Conservation (phyloP, 1,140 invertebrate genomes). For the Anadara kagoshimensis region DNA sequence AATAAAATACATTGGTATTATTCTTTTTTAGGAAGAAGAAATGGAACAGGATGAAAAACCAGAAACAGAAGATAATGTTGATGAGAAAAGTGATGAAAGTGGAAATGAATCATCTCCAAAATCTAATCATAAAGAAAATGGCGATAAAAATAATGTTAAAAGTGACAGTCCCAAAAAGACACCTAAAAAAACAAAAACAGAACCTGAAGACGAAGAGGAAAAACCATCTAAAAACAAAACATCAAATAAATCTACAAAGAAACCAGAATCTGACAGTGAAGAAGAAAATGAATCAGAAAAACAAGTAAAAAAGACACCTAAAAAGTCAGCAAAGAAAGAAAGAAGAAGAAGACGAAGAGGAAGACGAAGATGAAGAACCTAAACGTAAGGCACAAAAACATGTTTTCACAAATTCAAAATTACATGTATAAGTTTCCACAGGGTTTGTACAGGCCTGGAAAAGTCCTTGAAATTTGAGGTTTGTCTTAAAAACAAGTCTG, state of each 20-base stretch:
- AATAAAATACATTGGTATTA: slow-evolving; percentile 1
- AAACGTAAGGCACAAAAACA: slow-evolving; percentile 16
- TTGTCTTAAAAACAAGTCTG: too few relatives aligned
- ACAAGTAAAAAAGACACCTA: slow-evolving; percentile 5
- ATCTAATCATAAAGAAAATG: slow-evolving; percentile 22
- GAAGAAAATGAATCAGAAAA: background rate
- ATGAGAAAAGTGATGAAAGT: slow-evolving; percentile 23
- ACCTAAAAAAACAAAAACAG: slow-evolving; percentile 6
- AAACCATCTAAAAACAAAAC: background rate
- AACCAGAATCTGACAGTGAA: slow-evolving; percentile 21
- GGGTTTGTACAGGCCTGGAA: too few relatives aligned
- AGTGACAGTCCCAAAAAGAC: slow-evolving; percentile 19
- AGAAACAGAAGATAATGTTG: slow-evolving; percentile 3
- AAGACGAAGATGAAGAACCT: slow-evolving; percentile 30
- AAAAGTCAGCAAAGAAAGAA: slow-evolving; percentile 17
- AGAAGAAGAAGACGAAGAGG: slow-evolving; percentile 35
- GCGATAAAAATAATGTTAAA: slow-evolving; percentile 17
- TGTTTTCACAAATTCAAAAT: slow-evolving; percentile 16
- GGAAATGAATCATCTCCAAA: slow-evolving; percentile 34
- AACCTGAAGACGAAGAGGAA: slow-evolving; percentile 18
- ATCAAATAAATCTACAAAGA: slow-evolving; percentile 22
- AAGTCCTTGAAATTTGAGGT: too few relatives aligned
- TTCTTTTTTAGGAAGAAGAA: slow-evolving; percentile 8
- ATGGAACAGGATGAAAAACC: slow-evolving; percentile 15
- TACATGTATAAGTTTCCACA: too few relatives aligned